Conservation (phyloP, 2,113 vertebrate species). For the Melierax canorus region DNA sequence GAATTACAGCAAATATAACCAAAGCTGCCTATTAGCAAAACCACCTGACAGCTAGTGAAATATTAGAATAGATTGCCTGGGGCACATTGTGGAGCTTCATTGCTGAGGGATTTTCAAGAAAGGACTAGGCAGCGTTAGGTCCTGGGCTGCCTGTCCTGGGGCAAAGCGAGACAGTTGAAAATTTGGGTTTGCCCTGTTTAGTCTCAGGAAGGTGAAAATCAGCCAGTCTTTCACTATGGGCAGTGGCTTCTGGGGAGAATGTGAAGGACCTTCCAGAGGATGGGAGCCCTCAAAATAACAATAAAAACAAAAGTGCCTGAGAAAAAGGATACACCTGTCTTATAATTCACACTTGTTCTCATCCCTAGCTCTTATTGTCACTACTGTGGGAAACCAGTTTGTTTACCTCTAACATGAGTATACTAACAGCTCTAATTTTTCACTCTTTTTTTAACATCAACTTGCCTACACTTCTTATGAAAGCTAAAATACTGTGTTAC, state of each 20-base stretch:
- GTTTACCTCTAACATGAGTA: background rate
- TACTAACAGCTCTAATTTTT: background rate
- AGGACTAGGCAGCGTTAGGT: rapidly evolving
- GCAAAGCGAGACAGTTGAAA: background rate
- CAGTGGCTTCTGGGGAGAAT: background rate
- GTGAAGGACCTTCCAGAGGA: background rate
- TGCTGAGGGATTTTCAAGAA: background rate
- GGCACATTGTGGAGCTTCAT: background rate
- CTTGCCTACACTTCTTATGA: background rate
- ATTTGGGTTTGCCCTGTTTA: background rate
- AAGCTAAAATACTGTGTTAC: background rate
- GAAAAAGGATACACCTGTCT: background rate
- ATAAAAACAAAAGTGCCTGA: background rate
- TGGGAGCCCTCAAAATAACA: background rate
- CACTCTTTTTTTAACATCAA: background rate
- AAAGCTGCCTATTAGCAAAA: background rate
- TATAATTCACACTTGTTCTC: background rate
- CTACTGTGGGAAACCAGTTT: background rate
- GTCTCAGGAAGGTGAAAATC: background rate
- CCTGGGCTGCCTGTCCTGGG: background rate
- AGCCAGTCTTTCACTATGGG: background rate
- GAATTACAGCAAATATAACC: background rate
- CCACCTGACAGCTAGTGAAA: background rate
- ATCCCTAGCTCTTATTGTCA: background rate
- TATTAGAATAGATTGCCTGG: background rate